Conservation (phyloP, 2,113 vertebrate species). For the Speoplatyrhinus poulsoni region DNA sequence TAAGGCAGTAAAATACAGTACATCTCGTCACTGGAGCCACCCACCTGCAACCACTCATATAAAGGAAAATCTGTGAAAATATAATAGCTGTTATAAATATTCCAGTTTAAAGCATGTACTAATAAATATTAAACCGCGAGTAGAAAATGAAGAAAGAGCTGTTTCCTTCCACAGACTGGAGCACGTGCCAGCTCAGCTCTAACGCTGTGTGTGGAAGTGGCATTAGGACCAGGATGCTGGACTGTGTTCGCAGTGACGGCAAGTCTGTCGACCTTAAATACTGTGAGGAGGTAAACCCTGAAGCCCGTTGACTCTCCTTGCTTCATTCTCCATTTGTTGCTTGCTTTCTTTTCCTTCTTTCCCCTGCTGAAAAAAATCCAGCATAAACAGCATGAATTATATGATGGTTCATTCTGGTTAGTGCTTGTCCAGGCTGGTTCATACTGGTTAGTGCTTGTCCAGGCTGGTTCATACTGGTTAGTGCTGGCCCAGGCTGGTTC, state of each 20-base stretch:
- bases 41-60: too few species aligned
- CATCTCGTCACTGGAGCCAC: too few species aligned
- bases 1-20: too few species aligned
- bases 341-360: background rate
- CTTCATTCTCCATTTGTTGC: background rate
- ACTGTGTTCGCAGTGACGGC: conserved; percentile 94
- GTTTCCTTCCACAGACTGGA: conserved; percentile 85
- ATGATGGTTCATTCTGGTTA: too few species aligned
- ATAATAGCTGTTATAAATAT: background rate
- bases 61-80: too few species aligned
- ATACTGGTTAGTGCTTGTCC: too few species aligned
- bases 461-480: too few species aligned
- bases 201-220: conserved; percentile 92
- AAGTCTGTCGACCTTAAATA: conserved; percentile 93
- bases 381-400: background rate
- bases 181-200: conserved; percentile 94
- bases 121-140: background rate
- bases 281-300: conserved; percentile 87
- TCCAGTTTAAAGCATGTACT: background rate
- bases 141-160: background rate
- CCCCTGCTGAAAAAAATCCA: too few species aligned
- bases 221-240: conserved; percentile 94
- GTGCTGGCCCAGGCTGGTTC: too few species aligned
- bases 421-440: too few species aligned
- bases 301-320: background rate